These are phyloP conservation scores for Gibbula magus DNA, from an alignment of 2,888 invertebrate species.

Conservation along the genomic window DNA sequence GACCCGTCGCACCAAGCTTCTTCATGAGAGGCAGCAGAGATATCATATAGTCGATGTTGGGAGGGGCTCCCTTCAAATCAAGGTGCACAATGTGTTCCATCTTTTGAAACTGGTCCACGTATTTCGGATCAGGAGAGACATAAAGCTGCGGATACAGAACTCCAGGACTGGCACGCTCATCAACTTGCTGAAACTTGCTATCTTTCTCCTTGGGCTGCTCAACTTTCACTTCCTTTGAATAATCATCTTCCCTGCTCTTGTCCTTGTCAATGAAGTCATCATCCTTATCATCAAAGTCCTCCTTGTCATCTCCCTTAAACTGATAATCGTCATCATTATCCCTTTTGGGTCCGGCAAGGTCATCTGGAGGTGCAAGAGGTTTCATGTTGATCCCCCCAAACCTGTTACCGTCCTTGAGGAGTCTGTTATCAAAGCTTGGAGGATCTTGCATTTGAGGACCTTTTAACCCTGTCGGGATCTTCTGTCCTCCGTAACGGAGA, in stretches of 20 bases:
- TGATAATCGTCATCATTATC: neutral
- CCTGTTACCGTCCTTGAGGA: neutral
- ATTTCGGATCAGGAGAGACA: slow-evolving; percentile 17
- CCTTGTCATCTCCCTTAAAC: neutral
- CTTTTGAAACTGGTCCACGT: slow-evolving; percentile 28
- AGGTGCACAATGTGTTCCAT: slow-evolving; percentile 82
- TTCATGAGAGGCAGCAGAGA: slow-evolving; percentile 69
- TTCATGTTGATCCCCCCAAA: neutral
- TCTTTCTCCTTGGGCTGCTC: neutral
- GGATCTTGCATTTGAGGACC: slow-evolving; percentile 15
- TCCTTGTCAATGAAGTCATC: neutral
- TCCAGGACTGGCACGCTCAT: neutral
- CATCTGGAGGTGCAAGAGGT: neutral
- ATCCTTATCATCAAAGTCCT: neutral
- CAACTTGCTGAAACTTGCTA: neutral
- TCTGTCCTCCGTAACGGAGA: too few species aligned
- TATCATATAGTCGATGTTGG: slow-evolving; percentile 78
- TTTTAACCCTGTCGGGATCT: too few species aligned
- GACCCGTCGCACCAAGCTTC: slow-evolving; percentile 81
- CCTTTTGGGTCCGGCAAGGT: neutral
- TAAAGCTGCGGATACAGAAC: slow-evolving; percentile 21
- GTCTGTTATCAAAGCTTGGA: slow-evolving; percentile 6
- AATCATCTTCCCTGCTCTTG: neutral
- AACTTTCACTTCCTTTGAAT: neutral
- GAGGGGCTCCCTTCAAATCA: slow-evolving; percentile 89